Conservation (phyloP, 2,888 invertebrate species). For the Epinotia ramella region DNA sequence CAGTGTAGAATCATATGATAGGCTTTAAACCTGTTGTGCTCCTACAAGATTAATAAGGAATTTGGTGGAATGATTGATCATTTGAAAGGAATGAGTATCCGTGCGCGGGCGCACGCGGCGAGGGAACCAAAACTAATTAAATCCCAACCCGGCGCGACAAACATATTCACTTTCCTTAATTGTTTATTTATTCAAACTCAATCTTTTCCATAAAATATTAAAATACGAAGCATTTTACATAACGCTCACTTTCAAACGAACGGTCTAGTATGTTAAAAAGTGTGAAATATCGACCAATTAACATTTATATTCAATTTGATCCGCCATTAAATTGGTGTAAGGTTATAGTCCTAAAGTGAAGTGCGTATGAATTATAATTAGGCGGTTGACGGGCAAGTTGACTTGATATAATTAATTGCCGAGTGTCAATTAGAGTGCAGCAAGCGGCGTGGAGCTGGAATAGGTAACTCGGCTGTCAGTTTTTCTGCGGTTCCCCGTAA, state of each 20-base stretch:
- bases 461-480: slow-evolving; percentile 44
- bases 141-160: slow-evolving; percentile 13
- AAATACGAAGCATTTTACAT: slow-evolving; percentile 36
- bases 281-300: slow-evolving; percentile 41
- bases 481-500: slow-evolving; percentile 46
- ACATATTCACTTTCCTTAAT: slow-evolving; percentile 43
- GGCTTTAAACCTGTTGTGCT: slow-evolving; percentile 9
- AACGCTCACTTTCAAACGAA: slow-evolving; percentile 43
- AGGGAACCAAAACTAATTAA: slow-evolving; percentile 38
- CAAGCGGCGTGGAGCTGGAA: slow-evolving; percentile 14
- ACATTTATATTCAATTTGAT: slow-evolving; percentile 33
- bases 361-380: slow-evolving; percentile 36
- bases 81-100: slow-evolving; percentile 11
- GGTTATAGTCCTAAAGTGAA: slow-evolving; percentile 18
- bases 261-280: slow-evolving; percentile 31
- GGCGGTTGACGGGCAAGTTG: slow-evolving; percentile 23
- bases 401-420: slow-evolving; percentile 41
- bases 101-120: background rate
- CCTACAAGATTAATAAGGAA: slow-evolving; percentile 22
- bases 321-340: slow-evolving; percentile 2
- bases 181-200: slow-evolving; percentile 42
- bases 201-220: slow-evolving; percentile 40
- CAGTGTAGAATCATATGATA: slow-evolving; percentile 4
- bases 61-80: slow-evolving; percentile 36
- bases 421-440: slow-evolving; percentile 42